Percentiles rank a stretch among this genome's conserved stretches.
Evolutionary conservation across 2,888 invertebrate species (phyloP).

Genomic region (Polydesmus complanatus): DNA sequence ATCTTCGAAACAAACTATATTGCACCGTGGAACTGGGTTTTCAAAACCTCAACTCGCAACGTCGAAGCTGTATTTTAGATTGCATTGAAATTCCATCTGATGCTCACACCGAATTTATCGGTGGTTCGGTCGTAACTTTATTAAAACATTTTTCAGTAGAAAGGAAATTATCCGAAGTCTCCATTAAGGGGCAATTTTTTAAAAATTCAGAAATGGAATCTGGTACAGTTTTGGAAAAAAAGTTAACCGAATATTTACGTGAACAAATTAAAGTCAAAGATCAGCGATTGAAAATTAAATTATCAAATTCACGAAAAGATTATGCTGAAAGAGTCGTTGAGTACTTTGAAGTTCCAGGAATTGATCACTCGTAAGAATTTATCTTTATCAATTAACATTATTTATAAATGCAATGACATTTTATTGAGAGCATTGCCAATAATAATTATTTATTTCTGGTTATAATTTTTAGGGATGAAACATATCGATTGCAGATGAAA

Average conservation of each 20-base stretch:
- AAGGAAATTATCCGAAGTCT: neutral
- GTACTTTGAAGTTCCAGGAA: neutral
- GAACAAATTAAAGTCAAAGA: neutral
- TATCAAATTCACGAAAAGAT: neutral
- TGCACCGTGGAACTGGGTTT: neutral
- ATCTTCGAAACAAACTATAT: neutral
- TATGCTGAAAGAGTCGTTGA: neutral
- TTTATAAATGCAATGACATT: neutral
- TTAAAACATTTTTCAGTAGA: neutral
- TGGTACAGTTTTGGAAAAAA: neutral
- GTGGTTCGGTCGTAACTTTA: neutral
- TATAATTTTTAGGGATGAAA: neutral
- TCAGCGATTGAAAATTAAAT: neutral
- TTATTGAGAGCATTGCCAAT: too few relatives aligned
- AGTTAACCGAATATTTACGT: neutral
- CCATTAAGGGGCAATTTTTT: neutral
- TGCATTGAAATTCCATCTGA: neutral
- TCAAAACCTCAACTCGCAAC: neutral
- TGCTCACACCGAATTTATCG: neutral
- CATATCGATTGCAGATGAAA: neutral
- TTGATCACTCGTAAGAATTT: neutral
- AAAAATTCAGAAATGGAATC: too few relatives aligned
- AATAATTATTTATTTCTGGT: neutral
- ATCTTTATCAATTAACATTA: neutral
- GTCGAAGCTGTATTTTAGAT: neutral